A percentile compares a stretch with the other conserved stretches of the same genome.
These are phyloP conservation scores for Otolemur crassicaudatus DNA, from an alignment of 2,797 vertebrate species.

Conservation along the genomic window DNA sequence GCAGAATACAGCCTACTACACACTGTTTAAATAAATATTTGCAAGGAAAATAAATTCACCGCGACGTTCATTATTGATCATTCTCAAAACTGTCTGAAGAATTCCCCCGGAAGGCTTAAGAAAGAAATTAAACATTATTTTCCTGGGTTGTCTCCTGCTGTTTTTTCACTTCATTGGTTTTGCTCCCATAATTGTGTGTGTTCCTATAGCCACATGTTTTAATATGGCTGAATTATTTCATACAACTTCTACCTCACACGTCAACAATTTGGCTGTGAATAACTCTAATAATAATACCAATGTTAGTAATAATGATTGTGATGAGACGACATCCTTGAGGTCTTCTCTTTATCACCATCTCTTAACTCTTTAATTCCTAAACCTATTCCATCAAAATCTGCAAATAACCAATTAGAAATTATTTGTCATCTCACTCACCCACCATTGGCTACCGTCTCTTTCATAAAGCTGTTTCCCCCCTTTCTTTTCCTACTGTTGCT, in stretches of 20 bases:
- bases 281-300: slow-evolving; percentile 41
- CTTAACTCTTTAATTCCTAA: neutral
- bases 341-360: neutral
- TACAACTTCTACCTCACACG: slow-evolving; percentile 58
- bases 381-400: neutral
- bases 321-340: neutral
- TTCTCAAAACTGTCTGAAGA: slow-evolving; percentile 84
- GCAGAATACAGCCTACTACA: slow-evolving; percentile 16
- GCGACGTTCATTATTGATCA: slow-evolving; percentile 83
- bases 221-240: slow-evolving; percentile 73
- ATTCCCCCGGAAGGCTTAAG: slow-evolving; percentile 77
- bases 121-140: slow-evolving; percentile 84
- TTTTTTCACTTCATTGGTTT: slow-evolving; percentile 80
- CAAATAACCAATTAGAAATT: neutral
- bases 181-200: slow-evolving; percentile 69
- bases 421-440: neutral
- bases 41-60: slow-evolving; percentile 77
- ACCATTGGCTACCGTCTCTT: neutral
- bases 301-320: neutral
- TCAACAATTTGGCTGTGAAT: slow-evolving; percentile 53
- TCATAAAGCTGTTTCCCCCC: neutral
- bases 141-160: slow-evolving; percentile 80
- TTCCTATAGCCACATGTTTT: slow-evolving; percentile 74
- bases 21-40: slow-evolving; percentile 78
- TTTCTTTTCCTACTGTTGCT: neutral